These are phyloP conservation scores for Campylomormyrus numenius DNA, from an alignment of 2,113 vertebrate species.

Conservation along the genomic window DNA sequence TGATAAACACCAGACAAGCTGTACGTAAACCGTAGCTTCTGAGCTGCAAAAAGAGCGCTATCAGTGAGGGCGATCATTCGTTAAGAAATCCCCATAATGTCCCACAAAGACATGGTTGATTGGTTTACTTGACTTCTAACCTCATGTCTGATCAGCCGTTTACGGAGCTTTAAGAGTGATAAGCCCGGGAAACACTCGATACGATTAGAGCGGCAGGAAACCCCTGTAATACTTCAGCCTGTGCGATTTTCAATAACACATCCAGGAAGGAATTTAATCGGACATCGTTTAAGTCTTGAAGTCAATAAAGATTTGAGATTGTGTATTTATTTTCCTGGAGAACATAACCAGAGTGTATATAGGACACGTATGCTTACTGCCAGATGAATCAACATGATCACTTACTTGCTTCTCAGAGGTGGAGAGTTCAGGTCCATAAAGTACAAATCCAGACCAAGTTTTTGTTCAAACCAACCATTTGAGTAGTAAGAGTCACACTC, in stretches of 20 bases:
- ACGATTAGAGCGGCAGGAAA: background rate
- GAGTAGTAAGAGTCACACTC: background rate
- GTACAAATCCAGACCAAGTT: background rate
- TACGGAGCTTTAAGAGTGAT: background rate
- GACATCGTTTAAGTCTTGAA: background rate
- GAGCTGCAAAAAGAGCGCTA: background rate
- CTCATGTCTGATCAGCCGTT: background rate
- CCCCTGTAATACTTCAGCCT: background rate
- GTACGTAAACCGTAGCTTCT: background rate
- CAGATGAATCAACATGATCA: background rate
- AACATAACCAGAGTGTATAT: background rate
- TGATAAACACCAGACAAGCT: background rate
- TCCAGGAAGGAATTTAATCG: background rate
- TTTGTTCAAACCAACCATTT: background rate
- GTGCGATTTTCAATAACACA: background rate
- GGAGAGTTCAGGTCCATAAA: background rate
- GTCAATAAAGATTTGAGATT: conserved; percentile 9
- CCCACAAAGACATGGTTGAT: background rate
- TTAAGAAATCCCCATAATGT: background rate
- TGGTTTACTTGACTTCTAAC: conserved; percentile 17
- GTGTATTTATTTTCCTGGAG: background rate
- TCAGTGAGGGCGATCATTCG: background rate
- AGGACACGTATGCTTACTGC: too few relatives aligned
- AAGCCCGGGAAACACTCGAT: background rate
- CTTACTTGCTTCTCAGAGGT: background rate